Conservation (phyloP, 2,888 invertebrate species). For the Cactoblastis cactorum region DNA sequence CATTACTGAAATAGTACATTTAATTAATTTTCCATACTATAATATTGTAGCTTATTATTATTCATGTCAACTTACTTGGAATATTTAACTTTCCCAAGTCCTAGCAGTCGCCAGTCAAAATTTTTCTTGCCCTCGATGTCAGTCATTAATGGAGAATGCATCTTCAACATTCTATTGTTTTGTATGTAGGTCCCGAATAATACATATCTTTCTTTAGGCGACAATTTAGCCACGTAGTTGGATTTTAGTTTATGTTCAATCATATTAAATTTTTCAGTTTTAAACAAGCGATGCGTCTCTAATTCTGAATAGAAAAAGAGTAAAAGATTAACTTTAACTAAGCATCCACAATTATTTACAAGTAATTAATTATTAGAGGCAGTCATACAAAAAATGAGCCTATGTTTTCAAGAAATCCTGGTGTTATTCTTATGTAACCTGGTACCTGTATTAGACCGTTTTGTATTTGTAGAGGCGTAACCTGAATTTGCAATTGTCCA, state of each 20-base stretch:
- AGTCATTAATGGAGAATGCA: constrained; percentile 68
- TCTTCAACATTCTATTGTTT: constrained; percentile 55
- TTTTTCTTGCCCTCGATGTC: constrained; percentile 57
- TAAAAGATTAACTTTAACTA: too few relatives aligned
- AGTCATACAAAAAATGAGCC: too few relatives aligned
- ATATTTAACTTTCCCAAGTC: constrained; percentile 57
- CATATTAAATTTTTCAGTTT: constrained; percentile 73
- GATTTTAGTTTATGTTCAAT: constrained; percentile 46
- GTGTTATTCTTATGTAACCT: too few relatives aligned
- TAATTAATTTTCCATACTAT: too few relatives aligned
- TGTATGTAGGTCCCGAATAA: constrained; percentile 61
- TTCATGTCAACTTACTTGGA: constrained; percentile 25
- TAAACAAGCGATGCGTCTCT: constrained; percentile 76
- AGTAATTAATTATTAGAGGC: too few relatives aligned
- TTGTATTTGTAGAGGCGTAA: too few relatives aligned
- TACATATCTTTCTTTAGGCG: constrained; percentile 27
- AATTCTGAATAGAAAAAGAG: constrained; percentile 54
- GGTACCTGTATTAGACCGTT: too few relatives aligned
- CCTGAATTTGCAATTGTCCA: too few relatives aligned
- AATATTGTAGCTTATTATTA: neutral
- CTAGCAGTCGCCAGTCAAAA: constrained; percentile 71
- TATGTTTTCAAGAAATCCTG: too few relatives aligned
- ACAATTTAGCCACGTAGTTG: constrained; percentile 23
- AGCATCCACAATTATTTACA: too few relatives aligned
- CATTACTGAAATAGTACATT: too few relatives aligned